Evolutionary conservation across 2,888 invertebrate genomes (phyloP).

Genomic region (Odontocolon sp.): DNA sequence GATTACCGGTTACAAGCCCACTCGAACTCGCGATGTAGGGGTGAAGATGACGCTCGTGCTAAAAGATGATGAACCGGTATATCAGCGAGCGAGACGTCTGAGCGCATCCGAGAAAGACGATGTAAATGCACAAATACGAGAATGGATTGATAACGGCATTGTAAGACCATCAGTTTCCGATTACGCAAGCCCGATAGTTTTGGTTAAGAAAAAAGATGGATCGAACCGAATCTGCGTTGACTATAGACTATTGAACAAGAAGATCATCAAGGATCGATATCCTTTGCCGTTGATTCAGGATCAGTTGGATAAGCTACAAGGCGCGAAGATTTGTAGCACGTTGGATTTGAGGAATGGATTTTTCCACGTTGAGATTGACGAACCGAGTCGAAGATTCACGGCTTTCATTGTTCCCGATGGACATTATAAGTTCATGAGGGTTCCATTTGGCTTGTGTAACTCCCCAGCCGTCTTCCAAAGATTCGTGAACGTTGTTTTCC

Average conservation of each 20-base stretch:
- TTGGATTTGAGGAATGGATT: slow-evolving; percentile 60
- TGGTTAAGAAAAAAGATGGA: slow-evolving; percentile 62
- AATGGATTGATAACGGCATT: slow-evolving; percentile 60
- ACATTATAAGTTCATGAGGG: slow-evolving; percentile 58
- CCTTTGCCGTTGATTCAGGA: slow-evolving; percentile 64
- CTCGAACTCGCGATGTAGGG: slow-evolving; percentile 31
- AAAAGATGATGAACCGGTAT: slow-evolving; percentile 56
- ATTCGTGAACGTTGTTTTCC: slow-evolving; percentile 44
- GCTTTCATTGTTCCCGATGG: slow-evolving; percentile 59
- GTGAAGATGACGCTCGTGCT: slow-evolving; percentile 46
- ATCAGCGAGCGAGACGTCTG: slow-evolving; percentile 52
- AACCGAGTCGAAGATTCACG: slow-evolving; percentile 56
- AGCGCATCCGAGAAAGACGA: slow-evolving; percentile 41
- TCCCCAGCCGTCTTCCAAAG: too few species aligned
- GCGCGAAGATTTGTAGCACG: slow-evolving; percentile 43
- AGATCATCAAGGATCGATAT: slow-evolving; percentile 59
- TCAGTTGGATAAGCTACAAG: slow-evolving; percentile 56
- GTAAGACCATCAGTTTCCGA: slow-evolving; percentile 62
- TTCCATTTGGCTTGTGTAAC: slow-evolving; percentile 61
- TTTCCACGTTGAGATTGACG: slow-evolving; percentile 56
- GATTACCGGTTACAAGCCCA: slow-evolving; percentile 41
- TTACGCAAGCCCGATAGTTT: slow-evolving; percentile 65
- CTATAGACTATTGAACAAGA: slow-evolving; percentile 59
- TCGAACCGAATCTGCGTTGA: slow-evolving; percentile 61
- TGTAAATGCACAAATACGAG: slow-evolving; percentile 52